Evolutionary conservation across 2,888 invertebrate genomes (phyloP), one percentile per base, ranked within the genome.

Genomic region (Lordiphosa fenestrarum): DNA sequence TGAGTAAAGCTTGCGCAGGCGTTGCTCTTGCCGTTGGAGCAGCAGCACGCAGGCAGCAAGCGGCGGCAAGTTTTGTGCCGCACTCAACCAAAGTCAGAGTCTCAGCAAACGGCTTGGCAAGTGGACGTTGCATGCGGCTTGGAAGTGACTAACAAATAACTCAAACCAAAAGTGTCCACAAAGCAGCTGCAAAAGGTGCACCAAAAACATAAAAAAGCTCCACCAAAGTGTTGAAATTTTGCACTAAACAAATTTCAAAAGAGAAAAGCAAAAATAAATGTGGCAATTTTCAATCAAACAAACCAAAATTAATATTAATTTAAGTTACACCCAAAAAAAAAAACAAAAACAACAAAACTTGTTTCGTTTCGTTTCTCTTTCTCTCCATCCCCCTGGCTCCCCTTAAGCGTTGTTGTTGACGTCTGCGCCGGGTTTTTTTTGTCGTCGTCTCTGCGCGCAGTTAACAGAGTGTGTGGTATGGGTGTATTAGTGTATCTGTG

Each of bases 31-130:
- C 44, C 30, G 30, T 33, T 30, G 56, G 54, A 48, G 46, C 54
- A 55, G 30, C 30, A 25, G 25, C 7, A 7, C 6, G 25, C 25
- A 25, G 25, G 25, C 25, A 55, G 55, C 53, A 59, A 50, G 30
- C 33, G 30, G 44, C 40, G 47, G 54, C 57, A 56, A 51, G 21
- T 36, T 47, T 33, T 35, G 13, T 12, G 13, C 37, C n/a, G 37
- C 37, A 37, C 30, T 30, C 25, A 63, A 56, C 44, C 67, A 66
- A 47, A 54, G 25, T 56, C 85, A 77, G 85, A 77, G 84, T 77
- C 69, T 69, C 61, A 83, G 76, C 80, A 74, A 53, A 78, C 76
- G 84, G 83, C 85, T 76, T 74, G 58, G 68, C 50, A 57, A 62
- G 59, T 72, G 55, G 76, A 83, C 85, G 84, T 84, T 59, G 65